A percentile compares a stretch with the other conserved stretches of the same genome.
Evolutionary conservation across 1,140 invertebrate genomes (phyloP).

Genomic region (Myzus persicae): DNA sequence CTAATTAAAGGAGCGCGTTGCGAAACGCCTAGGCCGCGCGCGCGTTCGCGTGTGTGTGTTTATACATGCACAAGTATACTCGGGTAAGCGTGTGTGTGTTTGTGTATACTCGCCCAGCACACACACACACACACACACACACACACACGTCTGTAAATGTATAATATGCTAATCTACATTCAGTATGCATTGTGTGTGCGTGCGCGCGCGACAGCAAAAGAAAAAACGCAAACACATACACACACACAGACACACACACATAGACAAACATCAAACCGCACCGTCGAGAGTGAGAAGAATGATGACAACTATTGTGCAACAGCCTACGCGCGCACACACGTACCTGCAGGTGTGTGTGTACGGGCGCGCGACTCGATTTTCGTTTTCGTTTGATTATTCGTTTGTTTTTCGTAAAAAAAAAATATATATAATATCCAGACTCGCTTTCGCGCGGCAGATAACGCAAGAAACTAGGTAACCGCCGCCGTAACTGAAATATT

Average conservation of each 20-base stretch:
- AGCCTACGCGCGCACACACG: background rate
- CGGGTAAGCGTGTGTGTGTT: background rate
- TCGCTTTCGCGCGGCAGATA: constrained; percentile 40
- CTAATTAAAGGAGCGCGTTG: constrained; percentile 57
- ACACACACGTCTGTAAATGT: background rate
- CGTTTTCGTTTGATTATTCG: constrained; percentile 37
- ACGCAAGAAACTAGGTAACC: constrained; percentile 44
- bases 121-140: background rate
- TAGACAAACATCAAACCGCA: constrained; percentile 27
- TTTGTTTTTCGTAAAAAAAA: background rate
- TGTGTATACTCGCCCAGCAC: background rate
- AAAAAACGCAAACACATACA: background rate
- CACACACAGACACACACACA: background rate
- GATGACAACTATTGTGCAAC: constrained; percentile 50
- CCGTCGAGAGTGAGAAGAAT: constrained; percentile 45
- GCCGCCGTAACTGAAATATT: background rate
- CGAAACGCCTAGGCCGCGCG: constrained; percentile 54
- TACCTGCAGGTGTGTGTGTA: background rate
- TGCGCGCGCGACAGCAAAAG: constrained; percentile 4
- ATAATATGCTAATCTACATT: constrained; percentile 55
- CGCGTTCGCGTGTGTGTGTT: background rate
- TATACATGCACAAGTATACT: background rate
- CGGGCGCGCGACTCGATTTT: background rate
- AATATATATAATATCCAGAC: constrained; percentile 5
- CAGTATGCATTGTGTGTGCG: constrained; percentile 24